Evolutionary conservation across 2,888 invertebrate genomes (phyloP).

Genomic region (Diarsia brunnea): DNA sequence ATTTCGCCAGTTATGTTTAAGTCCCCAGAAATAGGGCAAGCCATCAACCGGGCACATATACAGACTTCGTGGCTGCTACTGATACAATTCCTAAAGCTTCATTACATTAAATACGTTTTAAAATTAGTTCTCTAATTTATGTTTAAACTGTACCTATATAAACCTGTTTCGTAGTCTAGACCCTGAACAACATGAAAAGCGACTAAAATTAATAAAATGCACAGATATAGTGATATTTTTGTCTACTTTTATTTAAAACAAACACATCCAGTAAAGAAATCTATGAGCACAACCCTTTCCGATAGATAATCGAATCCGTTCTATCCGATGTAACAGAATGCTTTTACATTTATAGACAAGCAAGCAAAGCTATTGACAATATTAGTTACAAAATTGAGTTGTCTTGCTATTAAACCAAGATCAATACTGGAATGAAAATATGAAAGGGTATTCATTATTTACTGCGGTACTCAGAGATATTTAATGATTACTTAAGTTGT

Average conservation of each 20-base stretch:
- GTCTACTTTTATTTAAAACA: background rate
- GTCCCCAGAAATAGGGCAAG: too few species aligned
- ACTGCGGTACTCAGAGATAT: too few species aligned
- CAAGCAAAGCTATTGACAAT: background rate
- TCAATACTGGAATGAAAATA: background rate
- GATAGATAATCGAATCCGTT: slow-evolving; percentile 7
- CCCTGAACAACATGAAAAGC: background rate
- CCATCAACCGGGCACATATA: too few species aligned
- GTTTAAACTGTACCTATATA: background rate
- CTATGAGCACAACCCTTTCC: background rate
- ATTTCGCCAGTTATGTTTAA: too few species aligned
- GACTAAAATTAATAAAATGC: background rate
- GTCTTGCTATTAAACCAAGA: background rate
- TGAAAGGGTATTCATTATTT: background rate
- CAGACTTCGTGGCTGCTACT: too few species aligned
- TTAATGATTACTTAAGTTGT: too few species aligned
- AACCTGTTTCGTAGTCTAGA: background rate
- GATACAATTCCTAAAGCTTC: background rate
- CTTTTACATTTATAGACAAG: slow-evolving; percentile 1
- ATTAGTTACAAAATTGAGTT: slow-evolving; percentile 7
- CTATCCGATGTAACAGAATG: background rate
- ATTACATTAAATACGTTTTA: background rate
- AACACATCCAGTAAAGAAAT: slow-evolving; percentile 22
- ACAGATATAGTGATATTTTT: background rate
- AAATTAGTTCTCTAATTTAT: background rate